These are phyloP conservation scores for Thereuonema tuberculata DNA, from an alignment of 1,140 invertebrate species.

Conservation along the genomic window DNA sequence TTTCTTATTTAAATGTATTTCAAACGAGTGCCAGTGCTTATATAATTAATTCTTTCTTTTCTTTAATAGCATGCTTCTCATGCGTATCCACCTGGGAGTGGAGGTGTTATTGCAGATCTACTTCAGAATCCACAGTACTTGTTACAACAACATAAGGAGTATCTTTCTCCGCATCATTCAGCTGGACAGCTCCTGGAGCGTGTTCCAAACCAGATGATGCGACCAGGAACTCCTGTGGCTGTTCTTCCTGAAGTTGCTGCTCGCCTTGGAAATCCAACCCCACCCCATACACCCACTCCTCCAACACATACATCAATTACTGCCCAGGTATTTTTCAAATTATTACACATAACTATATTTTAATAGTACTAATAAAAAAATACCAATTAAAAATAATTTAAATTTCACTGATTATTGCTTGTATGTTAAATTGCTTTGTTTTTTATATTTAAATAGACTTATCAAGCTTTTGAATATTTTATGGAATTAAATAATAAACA, in stretches of 20 bases:
- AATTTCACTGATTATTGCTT: too few species aligned
- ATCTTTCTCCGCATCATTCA: constrained; percentile 13
- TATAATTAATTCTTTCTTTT: background rate
- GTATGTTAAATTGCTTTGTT: too few species aligned
- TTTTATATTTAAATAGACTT: too few species aligned
- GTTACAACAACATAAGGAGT: constrained; percentile 19
- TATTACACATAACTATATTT: too few species aligned
- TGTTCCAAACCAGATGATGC: constrained; percentile 15
- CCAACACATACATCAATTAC: constrained; percentile 9
- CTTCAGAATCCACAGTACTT: constrained; percentile 25
- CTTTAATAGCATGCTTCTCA: constrained; percentile 4
- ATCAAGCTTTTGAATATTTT: too few species aligned
- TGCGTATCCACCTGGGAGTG: constrained; percentile 8
- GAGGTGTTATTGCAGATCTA: constrained; percentile 27
- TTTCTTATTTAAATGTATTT: too few species aligned
- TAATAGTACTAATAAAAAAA: too few species aligned
- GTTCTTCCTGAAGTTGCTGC: constrained; percentile 17
- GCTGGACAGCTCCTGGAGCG: constrained; percentile 13
- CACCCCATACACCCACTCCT: constrained; percentile 18
- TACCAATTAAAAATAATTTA: too few species aligned
- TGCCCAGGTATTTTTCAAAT: constrained; percentile 3
- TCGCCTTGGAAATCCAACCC: constrained; percentile 15
- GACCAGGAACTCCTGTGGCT: constrained; percentile 15
- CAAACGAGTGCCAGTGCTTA: background rate
- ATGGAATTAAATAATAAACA: too few species aligned